Conservation (phyloP, 2,113 vertebrate species). For the Corythornis vintsioides region DNA sequence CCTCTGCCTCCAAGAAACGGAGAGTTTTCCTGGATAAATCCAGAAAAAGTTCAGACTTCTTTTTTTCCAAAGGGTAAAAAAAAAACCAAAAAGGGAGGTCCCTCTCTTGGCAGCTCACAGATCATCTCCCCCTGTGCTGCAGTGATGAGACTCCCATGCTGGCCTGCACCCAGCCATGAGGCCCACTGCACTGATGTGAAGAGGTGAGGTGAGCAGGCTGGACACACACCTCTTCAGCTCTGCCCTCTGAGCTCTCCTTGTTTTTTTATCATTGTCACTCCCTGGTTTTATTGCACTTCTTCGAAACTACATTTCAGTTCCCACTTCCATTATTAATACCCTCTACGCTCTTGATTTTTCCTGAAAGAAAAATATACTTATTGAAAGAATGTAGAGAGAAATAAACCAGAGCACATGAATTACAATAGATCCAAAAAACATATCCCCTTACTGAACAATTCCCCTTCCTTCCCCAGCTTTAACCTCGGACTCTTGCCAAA, state of each 20-base stretch:
- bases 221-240: background rate
- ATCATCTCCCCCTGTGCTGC: background rate
- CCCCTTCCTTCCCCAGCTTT: background rate
- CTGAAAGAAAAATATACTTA: constrained; percentile 1
- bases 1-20: constrained; percentile 47
- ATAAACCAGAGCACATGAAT: background rate
- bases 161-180: background rate
- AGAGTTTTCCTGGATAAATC: constrained; percentile 49
- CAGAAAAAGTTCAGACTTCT: background rate
- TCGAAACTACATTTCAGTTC: background rate
- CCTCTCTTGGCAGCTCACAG: background rate
- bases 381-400: background rate
- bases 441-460: background rate
- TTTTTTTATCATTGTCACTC: background rate
- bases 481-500: background rate
- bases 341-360: background rate
- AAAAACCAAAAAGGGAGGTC: background rate
- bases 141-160: background rate
- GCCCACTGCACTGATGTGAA: background rate
- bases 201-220: background rate
- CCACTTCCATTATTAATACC: background rate
- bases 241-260: background rate
- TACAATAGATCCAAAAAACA: background rate
- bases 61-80: background rate
- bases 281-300: constrained; percentile 14